Base-by-base conservation (phyloP, 2,113 vertebrate genomes). In the Hippoglossus stenolepis region DNA sequence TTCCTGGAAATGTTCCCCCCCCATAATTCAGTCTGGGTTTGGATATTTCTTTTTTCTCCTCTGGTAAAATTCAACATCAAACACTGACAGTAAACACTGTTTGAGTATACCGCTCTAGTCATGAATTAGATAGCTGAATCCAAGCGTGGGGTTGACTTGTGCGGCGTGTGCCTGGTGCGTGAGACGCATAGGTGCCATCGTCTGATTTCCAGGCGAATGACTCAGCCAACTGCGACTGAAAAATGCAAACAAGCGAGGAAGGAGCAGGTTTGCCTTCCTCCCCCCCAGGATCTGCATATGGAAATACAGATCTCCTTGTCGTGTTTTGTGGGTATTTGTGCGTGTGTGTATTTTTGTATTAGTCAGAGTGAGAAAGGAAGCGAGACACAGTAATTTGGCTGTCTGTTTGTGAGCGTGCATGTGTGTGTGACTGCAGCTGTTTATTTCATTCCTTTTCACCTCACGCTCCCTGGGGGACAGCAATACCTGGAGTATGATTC, bases 181-280 rank as follows among this genome's bases (percentile, higher is more conserved):
- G 85, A 83, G 84, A 82, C 1, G 31, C 58, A 57, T 24, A 57
- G 75, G 87, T 86, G 73, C 70, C 69, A 81, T 79, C 82, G 72
- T 81, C 74, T 80, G 73, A 87, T 87, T 90, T 86, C 60, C 72
- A 77, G 71, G 73, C 17, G 60, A 79, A 87, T 85, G 86, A 88
- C 77, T 91, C 87, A 84, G 24, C 80, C 54, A 63, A 73, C 80
- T 78, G 75, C 61, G 15, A 83, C 64, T 82, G 77, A 87, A 90
- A 90, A 90, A 91, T 88, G 87, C 84, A 90, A 92, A 91, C 89
- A 88, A 86, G 78, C 43, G 21, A 71, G 77, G 14, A 11, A 40
- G 62, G 43, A 81, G 81, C 75, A 70, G 65, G 66, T 86, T 82
- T 1, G 31, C 70, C 59, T 75, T 8, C 40, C 38, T 75, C 80